Percentiles rank a stretch among this genome's conserved stretches.
These are phyloP conservation scores for Chionomys nivalis DNA, from an alignment of 2,113 vertebrate genomes.

Conservation along the genomic window DNA sequence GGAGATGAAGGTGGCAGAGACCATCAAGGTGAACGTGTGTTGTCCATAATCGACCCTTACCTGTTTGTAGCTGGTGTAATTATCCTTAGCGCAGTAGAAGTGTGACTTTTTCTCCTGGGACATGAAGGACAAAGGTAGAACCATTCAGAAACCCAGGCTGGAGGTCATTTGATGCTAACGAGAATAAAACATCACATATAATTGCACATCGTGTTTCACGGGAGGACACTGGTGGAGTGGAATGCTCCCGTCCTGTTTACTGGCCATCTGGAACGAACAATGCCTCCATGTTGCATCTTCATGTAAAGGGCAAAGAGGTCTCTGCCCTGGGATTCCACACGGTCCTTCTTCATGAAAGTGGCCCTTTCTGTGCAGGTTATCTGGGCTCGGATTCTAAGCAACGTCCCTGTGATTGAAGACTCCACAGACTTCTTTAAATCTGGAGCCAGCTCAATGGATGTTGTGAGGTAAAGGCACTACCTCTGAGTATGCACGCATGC, in stretches of 20 bases:
- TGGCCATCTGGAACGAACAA: neutral
- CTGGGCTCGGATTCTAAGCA: constrained; percentile 91
- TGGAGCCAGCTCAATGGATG: constrained; percentile 92
- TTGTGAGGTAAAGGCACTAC: constrained; percentile 86
- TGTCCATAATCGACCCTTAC: neutral
- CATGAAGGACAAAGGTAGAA: neutral
- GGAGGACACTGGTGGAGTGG: neutral
- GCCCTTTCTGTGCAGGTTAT: constrained; percentile 81
- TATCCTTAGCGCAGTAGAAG: neutral
- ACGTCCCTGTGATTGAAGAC: constrained; percentile 86
- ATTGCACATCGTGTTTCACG: neutral
- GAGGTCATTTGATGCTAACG: neutral
- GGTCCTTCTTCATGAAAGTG: neutral
- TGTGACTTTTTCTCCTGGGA: neutral
- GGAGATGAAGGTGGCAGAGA: constrained; percentile 86
- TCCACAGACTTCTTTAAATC: constrained; percentile 92
- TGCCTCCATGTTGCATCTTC: accelerated
- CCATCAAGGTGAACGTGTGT: constrained; percentile 85
- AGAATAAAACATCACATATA: neutral
- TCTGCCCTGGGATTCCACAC: neutral
- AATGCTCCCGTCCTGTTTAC: neutral
- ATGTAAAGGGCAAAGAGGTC: neutral
- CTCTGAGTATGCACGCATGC: no score
- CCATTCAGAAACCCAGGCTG: neutral
- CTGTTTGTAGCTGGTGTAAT: neutral